Base-by-base conservation (phyloP, 2,797 vertebrate species). In the Sylvilagus floridanus region DNA sequence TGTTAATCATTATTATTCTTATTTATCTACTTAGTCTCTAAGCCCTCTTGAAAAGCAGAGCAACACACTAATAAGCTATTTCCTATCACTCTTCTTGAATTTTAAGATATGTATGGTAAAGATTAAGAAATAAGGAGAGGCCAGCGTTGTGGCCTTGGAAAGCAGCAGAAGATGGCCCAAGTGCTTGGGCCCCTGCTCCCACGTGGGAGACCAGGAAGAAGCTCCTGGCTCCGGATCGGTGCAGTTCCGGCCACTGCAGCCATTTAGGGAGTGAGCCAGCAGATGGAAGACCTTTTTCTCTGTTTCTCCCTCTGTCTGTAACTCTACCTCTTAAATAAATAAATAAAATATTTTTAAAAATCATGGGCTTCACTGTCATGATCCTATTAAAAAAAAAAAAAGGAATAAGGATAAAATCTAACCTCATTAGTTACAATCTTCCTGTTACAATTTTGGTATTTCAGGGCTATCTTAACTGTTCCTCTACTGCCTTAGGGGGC, bases 1-100 rank as follows among this genome's bases (percentile, higher is more conserved):
- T 96, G 32, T 83, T 89, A 96, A 93, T 94, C 96, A 97, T 95
- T 96, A 98, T 96, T 86, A 93, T 75, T 95, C 85, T 91, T 95
- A 97, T 95, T 97, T 94, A 97, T 78, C 52, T 87, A 84, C 35
- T 92, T 68, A 85, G 83, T 37, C 75, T 65, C 32, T 10, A 63
- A 84, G 86, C 16, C 13, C 54, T 95, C 68, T 17, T 68, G 81
- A 78, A 73, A 86, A 93, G 83, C 13, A 81, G 68, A 72, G 50
- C 28, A 37, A 32, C 37, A 54, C 14, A 63, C 54, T 84, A 72
- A n/a, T 21, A 90, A 66, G 26, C 32, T 26, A 17, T 52, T 94
- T 86, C 63, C 63, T 75, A 47, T 0, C 50, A 68, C 8, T 88
- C 47, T 95, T 93, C 79, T 65, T 28, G 19, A 86, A 92, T 85